Evolutionary conservation across 2,888 invertebrate genomes (phyloP), one percentile per base, ranked within the genome.

Genomic region (Hyles lineata): DNA sequence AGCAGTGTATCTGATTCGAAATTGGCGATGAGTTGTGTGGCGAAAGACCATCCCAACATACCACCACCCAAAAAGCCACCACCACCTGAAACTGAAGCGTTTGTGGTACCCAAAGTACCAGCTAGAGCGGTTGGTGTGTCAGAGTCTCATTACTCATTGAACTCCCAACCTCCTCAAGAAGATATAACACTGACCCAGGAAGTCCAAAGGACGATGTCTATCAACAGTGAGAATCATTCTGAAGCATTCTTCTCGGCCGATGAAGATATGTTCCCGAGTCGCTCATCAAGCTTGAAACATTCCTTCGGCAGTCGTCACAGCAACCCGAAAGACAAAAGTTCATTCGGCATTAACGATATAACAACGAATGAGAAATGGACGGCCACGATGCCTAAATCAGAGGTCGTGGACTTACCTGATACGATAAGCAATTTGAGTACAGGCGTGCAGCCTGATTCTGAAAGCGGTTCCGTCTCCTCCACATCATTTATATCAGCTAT

Each of bases 171-270:
- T 19, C 95, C 95, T 60, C 95, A 95, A 0, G 96, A 96, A 69
- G 96, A 96, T 76, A 43, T 43, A 43, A 89, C 92, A 43, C 79
- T 95, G 8, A 93, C 95, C 52, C 95, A 95, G 80, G 96, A 96
- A 89, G 97, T 96, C 0, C 97, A 98, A 89, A 95, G 98, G 81
- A 98, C 98, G 0, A 96, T 97, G 85, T 98, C 98, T 0, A 96
- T 98, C 87, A 97, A 97, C 1, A 98, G 98, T 75, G 98, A 98
- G 89, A 98, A 98, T 88, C 98, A 97, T 82, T 98, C 98, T 0
- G 98, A 98, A 90, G 97, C 97, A 71, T 99, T 98, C 91, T 98
- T 98, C 87, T 98, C 98, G 0, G 98, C 98, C 0, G 98, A 98
- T 85, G 98, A 99, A 90, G 98, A 98, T 80, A 96, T 97, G 82